Base-by-base conservation (phyloP, 2,888 invertebrate genomes). In the Stenolophus ochropezus region DNA sequence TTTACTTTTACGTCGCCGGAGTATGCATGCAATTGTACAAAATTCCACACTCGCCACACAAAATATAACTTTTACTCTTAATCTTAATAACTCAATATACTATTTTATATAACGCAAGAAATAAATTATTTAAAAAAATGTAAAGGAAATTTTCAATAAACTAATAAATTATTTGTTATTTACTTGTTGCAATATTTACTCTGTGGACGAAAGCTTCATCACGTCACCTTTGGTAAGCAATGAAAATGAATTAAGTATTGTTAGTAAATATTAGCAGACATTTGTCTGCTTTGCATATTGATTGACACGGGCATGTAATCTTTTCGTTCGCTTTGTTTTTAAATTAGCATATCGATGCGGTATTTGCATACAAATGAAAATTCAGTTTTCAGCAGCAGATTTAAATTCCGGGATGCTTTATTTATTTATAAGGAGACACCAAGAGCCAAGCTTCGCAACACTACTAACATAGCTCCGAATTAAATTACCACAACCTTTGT, bases 321-420 rank as follows among this genome's bases (percentile, higher is more conserved):
- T 65, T 65, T 71, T 33, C 71, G 20, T 42, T 42, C 20, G 71
- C 21, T 69, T 69, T 69, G 69, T 71, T 71, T 42, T 71, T 11
- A 71, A 71, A 71, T 71, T 71, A 71, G 71, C 71, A 71, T 71
- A 75, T 75, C 75, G 75, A 75, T 75, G 75, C 6, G 75, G 16
- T 75, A 75, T 75, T 75, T 75, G 53, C 75, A 75, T 75, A 75
- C 75, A 75, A 75, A 75, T 75, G 75, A 75, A 75, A 75, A 75
- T 75, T 75, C 53, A 75, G 53, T 75, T 75, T 75, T 75, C 75
- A 75, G 4, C 53, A 53, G 25, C 75, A 75, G 51, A 51, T 75
- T 53, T 75, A 75, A 75, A 75, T 75, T 75, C 53, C 75, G 14
- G 16, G 51, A 21, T n/a, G 75, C 53, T 27, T 75, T 75, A 27